Evolutionary conservation across 2,797 vertebrate species (phyloP), one percentile per base, ranked within the genome.

Genomic region (Propithecus deckenii): DNA sequence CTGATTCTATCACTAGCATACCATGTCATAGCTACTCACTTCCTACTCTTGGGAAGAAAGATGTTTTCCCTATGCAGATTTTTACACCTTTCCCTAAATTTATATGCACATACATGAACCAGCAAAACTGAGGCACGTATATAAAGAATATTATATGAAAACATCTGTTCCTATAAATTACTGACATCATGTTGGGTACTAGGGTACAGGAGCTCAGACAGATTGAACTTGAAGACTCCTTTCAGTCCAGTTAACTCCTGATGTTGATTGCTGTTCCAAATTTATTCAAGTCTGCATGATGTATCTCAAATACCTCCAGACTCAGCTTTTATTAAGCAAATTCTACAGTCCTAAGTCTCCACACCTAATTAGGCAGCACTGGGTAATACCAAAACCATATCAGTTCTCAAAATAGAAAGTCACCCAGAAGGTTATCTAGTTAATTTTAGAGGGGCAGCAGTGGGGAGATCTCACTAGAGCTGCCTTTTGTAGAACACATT

Each of bases 81-180:
- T 78, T 35, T 52, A 28, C 4, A 22, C 5, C 3, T 88, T 63
- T 46, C 55, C 46, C 9, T 28, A 74, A 81, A 71, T 65, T 28
- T 28, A 46, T 0, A 20, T 7, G 48, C 18, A 32, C 22, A 14
- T 18, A 10, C 2, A 41, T 3, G 5, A 3, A 30, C 23, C 28
- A 65, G 61, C 57, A 76, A 81, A 84, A 76, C 75, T 22, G 41
- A 90, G 43, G 32, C 30, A 20, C 43, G 25, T 30, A 59, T 22
- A 63, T 48, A 94, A 6, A 67, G 32, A 50, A 43, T 43, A 86
- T 18, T 6, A 5, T 23, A 43, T 59, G 46, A 78, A 55, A 43
- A 17, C 30, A 57, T 57, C n/a, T 4, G 15, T 52, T 61, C 11
- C 22, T 46, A 23, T 32, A 65, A 89, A 72, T 74, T 28, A 38